Percentiles rank a stretch among this genome's conserved stretches.
Evolutionary conservation across 2,113 vertebrate genomes (phyloP).

Genomic region (Nettapus auritus): DNA sequence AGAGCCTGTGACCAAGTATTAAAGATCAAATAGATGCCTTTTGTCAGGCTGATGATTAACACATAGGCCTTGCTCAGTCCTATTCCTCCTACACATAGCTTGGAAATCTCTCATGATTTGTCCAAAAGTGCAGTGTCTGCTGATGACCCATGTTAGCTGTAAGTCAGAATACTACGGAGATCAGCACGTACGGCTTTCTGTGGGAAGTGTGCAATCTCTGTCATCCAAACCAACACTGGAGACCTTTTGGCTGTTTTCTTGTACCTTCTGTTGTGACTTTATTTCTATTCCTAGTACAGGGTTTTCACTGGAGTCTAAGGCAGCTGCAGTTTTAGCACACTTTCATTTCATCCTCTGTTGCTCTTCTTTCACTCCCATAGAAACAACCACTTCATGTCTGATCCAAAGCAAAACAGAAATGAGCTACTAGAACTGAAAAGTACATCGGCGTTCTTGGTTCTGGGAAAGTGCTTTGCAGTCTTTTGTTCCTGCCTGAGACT

Average conservation of each 20-base stretch:
- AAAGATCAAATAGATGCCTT: conserved; percentile 23
- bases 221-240: conserved; percentile 9
- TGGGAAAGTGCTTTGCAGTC: not conserved
- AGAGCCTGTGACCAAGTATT: conserved; percentile 13
- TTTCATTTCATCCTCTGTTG: not conserved
- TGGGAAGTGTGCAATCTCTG: conserved; percentile 17
- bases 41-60: conserved; percentile 59
- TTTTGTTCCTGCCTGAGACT: not conserved
- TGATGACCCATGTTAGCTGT: conserved; percentile 39
- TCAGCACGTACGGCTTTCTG: not conserved
- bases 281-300: not conserved
- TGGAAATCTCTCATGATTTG: conserved; percentile 27
- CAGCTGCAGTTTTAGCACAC: not conserved
- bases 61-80: conserved; percentile 11
- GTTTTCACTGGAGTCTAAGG: not conserved
- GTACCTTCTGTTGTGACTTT: not conserved
- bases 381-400: not conserved
- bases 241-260: conserved; percentile 31
- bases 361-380: not conserved
- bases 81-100: conserved; percentile 27
- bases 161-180: conserved; percentile 8
- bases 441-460: not conserved
- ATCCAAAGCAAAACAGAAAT: not conserved
- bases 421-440: not conserved
- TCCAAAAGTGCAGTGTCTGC: conserved; percentile 45